Evolutionary conservation across 2,888 invertebrate genomes (phyloP).

Genomic region (Andrena praecox): DNA sequence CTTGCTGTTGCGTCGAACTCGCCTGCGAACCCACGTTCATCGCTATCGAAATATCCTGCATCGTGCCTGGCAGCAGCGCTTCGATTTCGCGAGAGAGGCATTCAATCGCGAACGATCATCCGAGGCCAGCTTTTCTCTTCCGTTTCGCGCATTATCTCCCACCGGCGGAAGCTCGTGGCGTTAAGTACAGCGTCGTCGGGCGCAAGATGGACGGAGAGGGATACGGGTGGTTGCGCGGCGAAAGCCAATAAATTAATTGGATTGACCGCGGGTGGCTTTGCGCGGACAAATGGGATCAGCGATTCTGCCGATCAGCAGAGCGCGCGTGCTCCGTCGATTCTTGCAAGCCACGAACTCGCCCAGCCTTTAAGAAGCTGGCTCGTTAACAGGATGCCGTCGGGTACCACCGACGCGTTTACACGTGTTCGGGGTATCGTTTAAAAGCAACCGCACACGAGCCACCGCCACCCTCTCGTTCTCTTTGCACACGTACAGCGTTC

Average conservation of each 20-base stretch:
- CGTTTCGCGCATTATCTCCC: slow-evolving; percentile 33
- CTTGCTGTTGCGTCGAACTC: too few species aligned
- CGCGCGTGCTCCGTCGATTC: slow-evolving; percentile 51
- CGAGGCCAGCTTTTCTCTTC: slow-evolving; percentile 19
- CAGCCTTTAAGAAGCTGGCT: slow-evolving; percentile 58
- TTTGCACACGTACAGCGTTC: background rate
- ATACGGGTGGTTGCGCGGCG: slow-evolving; percentile 54
- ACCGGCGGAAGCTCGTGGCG: slow-evolving; percentile 43
- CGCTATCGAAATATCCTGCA: too few species aligned
- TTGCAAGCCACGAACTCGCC: slow-evolving; percentile 45
- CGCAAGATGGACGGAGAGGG: background rate
- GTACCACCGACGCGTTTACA: slow-evolving; percentile 62
- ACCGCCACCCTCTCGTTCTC: background rate
- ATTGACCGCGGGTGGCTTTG: slow-evolving; percentile 82
- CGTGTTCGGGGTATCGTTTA: slow-evolving; percentile 65
- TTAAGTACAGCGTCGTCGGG: slow-evolving; percentile 43
- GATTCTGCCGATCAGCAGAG: slow-evolving; percentile 82
- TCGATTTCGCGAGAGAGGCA: background rate
- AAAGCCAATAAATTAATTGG: slow-evolving; percentile 85
- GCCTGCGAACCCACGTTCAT: too few species aligned
- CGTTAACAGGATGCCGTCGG: slow-evolving; percentile 63
- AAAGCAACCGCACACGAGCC: slow-evolving; percentile 29
- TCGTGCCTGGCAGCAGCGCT: background rate
- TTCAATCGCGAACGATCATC: slow-evolving; percentile 28
- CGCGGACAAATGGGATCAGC: slow-evolving; percentile 84